phyloP scores from a whole-genome alignment of 2,113 vertebrate species.

The Neopipo cinnamomea region DNA sequence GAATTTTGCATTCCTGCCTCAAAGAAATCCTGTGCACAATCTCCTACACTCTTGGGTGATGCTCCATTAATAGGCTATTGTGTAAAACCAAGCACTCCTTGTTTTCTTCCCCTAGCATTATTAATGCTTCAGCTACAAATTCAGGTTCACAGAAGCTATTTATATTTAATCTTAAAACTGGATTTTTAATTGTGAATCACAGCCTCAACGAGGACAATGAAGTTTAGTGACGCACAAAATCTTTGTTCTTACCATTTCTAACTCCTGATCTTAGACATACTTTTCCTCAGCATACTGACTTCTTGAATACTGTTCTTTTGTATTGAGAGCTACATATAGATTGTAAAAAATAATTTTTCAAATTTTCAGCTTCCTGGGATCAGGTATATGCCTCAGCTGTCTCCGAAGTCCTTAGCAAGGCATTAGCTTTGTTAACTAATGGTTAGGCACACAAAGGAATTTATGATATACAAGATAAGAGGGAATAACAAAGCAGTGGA shows the following conservation, averaged over 20 bases:
- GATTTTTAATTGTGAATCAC: background rate
- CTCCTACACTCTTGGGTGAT: background rate
- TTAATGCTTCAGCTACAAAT: background rate
- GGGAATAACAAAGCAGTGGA: background rate
- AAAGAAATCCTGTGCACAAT: background rate
- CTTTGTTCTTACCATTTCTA: background rate
- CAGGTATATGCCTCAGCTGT: background rate
- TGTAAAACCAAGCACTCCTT: background rate
- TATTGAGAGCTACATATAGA: background rate
- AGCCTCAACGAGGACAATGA: background rate
- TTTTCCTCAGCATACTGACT: background rate
- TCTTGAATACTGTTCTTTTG: background rate
- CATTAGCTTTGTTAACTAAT: background rate
- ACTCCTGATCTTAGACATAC: background rate
- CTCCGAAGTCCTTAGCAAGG: background rate
- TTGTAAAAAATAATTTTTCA: background rate
- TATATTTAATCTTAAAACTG: background rate
- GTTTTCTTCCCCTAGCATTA: background rate
- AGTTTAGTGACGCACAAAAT: background rate
- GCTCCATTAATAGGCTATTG: background rate
- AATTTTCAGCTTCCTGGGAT: background rate
- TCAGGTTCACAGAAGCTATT: background rate
- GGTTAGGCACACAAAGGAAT: background rate
- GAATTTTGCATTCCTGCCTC: background rate
- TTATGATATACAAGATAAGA: background rate